phyloP scores from a whole-genome alignment of 2,113 vertebrate species.

The Nyctereutes procyonoides region DNA sequence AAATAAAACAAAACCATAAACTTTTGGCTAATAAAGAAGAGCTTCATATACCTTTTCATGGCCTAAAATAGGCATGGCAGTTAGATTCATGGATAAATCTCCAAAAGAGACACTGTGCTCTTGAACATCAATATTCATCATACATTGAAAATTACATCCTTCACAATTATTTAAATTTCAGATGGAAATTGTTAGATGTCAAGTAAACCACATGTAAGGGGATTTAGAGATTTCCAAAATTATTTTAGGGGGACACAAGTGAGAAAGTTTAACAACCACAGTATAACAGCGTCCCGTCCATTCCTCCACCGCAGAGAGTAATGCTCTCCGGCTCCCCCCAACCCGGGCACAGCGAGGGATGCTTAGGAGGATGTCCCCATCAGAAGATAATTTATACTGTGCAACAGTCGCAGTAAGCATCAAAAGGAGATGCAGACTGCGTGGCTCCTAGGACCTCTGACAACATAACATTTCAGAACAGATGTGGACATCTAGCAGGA shows the following conservation, averaged over 20 bases:
- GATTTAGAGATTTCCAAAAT: background rate
- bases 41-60: background rate
- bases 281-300: fast-evolving
- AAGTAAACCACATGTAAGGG: background rate
- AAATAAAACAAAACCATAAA: background rate
- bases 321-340: background rate
- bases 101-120: background rate
- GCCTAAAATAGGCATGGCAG: background rate
- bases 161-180: background rate
- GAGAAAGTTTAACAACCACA: background rate
- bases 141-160: background rate
- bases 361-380: fast-evolving
- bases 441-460: background rate
- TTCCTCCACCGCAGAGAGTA: background rate
- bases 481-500: background rate
- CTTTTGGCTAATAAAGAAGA: background rate
- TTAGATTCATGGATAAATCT: background rate
- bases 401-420: background rate
- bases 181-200: background rate
- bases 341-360: fast-evolving
- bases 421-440: background rate
- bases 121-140: background rate
- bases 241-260: background rate
- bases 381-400: fast-evolving
- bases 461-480: background rate